A percentile compares a stretch with the other conserved stretches of the same genome.
These are phyloP conservation scores for Trachelus stipa DNA, from an alignment of 2,888 invertebrate species.

Conservation along the genomic window DNA sequence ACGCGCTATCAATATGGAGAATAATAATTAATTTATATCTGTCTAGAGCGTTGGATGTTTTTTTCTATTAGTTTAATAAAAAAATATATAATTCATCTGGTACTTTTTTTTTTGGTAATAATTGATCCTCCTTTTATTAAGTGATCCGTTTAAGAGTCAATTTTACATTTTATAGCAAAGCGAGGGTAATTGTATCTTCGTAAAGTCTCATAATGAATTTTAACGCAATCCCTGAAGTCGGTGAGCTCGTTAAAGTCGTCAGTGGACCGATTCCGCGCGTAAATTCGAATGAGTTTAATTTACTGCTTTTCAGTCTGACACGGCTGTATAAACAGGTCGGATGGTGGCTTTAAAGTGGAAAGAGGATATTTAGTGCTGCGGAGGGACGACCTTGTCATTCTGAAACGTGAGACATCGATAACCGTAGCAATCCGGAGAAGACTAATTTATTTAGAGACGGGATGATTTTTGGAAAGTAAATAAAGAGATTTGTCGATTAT, in stretches of 20 bases:
- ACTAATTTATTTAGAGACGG: not conserved
- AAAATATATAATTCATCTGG: not conserved
- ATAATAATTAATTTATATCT: too few relatives aligned
- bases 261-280: not conserved
- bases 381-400: not conserved
- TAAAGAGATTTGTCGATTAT: not conserved
- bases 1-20: too few relatives aligned
- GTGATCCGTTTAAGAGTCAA: not conserved
- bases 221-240: not conserved
- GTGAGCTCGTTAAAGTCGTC: not conserved
- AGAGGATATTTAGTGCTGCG: not conserved
- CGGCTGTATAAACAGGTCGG: slow-evolving; percentile 1
- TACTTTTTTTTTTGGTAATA: not conserved
- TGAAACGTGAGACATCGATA: not conserved
- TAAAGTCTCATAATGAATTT: not conserved
- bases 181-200: not conserved
- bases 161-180: not conserved
- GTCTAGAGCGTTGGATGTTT: too few relatives aligned
- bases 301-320: not conserved
- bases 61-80: too few relatives aligned
- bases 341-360: not conserved
- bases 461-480: not conserved
- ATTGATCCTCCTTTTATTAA: not conserved
- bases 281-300: not conserved
- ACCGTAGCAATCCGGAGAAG: not conserved